Evolutionary conservation across 2,888 invertebrate genomes (phyloP).

Genomic region (Caenorhabditis uteleia): DNA sequence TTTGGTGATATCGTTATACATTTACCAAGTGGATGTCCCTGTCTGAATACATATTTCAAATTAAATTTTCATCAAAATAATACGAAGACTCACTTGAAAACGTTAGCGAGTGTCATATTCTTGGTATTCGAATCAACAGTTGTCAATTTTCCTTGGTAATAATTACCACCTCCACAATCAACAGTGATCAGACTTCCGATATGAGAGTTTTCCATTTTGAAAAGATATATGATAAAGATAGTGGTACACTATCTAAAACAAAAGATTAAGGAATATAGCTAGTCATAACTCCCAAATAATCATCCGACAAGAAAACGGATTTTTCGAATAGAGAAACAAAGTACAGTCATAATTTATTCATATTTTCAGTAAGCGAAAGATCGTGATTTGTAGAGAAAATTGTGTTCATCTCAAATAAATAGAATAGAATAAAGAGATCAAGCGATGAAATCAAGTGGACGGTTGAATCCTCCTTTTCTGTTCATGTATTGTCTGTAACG

Average conservation of each 20-base stretch:
- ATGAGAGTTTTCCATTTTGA: conserved; percentile 38
- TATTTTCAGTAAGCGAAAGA: too few relatives aligned
- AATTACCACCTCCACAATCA: conserved; percentile 43
- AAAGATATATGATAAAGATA: too few relatives aligned
- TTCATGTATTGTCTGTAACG: conserved; percentile 99
- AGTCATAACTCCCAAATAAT: not conserved
- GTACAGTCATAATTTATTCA: not conserved
- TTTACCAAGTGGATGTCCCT: conserved; percentile 8
- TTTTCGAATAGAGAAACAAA: not conserved
- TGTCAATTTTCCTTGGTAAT: conserved; percentile 49
- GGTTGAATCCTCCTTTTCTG: conserved; percentile 96
- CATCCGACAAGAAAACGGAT: not conserved
- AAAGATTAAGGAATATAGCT: not conserved
- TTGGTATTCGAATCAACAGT: conserved; percentile 22
- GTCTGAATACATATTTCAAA: not conserved
- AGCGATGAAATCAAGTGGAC: conserved; percentile 81
- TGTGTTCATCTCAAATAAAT: not conserved
- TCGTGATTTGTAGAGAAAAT: not conserved
- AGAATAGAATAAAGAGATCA: conserved; percentile 22
- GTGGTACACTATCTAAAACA: too few relatives aligned
- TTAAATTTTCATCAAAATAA: too few relatives aligned
- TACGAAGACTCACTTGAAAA: conserved; percentile 35
- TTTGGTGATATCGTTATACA: not conserved
- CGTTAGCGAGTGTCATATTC: conserved; percentile 35
- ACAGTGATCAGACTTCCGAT: conserved; percentile 51